Conservation (phyloP, 2,113 vertebrate genomes). For the Ia io region DNA sequence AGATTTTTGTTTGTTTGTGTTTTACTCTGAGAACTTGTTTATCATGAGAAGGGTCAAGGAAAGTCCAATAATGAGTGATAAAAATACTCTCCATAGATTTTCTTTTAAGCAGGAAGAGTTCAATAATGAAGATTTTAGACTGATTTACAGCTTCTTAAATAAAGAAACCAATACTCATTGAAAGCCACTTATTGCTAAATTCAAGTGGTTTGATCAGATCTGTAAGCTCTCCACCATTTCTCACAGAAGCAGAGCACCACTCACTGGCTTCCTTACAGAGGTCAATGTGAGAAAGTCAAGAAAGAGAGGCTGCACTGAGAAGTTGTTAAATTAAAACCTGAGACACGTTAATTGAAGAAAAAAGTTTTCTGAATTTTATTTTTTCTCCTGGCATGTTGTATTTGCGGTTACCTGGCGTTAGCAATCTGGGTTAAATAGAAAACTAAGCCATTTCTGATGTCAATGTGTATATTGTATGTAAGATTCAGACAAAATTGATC, state of each 20-base stretch:
- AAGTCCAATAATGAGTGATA: not conserved
- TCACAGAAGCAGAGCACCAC: not conserved
- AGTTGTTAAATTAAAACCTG: not conserved
- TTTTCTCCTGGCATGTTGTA: not conserved
- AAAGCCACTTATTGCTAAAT: not conserved
- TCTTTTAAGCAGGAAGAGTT: not conserved
- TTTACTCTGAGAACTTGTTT: not conserved
- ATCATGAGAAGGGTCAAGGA: not conserved
- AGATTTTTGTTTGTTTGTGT: not conserved
- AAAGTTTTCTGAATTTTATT: not conserved
- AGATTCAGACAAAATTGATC: not conserved
- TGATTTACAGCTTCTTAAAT: not conserved
- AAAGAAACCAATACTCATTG: not conserved
- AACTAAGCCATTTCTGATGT: not conserved
- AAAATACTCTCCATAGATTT: not conserved
- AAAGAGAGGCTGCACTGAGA: not conserved
- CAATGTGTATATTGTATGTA: no score
- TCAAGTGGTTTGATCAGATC: not conserved
- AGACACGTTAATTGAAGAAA: not conserved
- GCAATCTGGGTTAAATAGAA: not conserved
- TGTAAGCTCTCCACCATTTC: not conserved
- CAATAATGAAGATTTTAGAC: not conserved
- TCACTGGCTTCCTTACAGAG: no score
- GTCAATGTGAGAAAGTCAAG: not conserved
- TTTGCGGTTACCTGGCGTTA: not conserved